These are phyloP conservation scores for Dendrolimus houi DNA, from an alignment of 2,888 invertebrate species.

Conservation along the genomic window DNA sequence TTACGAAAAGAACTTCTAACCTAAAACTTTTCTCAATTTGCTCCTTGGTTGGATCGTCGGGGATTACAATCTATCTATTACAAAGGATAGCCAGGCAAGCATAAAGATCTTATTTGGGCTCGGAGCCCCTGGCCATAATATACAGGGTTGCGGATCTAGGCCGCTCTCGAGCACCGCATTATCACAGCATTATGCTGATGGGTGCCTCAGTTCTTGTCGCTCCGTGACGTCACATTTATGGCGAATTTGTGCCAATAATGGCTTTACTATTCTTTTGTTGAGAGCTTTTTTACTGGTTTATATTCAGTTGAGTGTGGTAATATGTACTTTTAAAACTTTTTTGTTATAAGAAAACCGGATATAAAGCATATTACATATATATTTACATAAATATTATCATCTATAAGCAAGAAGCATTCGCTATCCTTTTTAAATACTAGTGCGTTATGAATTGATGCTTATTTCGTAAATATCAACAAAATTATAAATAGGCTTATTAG, in stretches of 20 bases:
- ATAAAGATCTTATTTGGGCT: slow-evolving; percentile 56
- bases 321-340: neutral
- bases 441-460: too few relatives aligned
- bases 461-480: too few relatives aligned
- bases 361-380: too few relatives aligned
- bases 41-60: slow-evolving; percentile 9
- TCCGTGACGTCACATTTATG: slow-evolving; percentile 41
- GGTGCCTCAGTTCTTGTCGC: slow-evolving; percentile 37
- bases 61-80: slow-evolving; percentile 33
- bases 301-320: neutral
- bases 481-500: too few relatives aligned
- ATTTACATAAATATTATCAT: too few relatives aligned
- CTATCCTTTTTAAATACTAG: too few relatives aligned
- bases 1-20: too few relatives aligned
- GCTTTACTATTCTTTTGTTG: slow-evolving; percentile 4
- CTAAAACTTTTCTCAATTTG: neutral
- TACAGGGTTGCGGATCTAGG: slow-evolving; percentile 54
- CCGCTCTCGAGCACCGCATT: slow-evolving; percentile 62
- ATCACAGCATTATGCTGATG: slow-evolving; percentile 70
- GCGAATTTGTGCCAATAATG: slow-evolving; percentile 16
- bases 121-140: slow-evolving; percentile 53
- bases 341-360: too few relatives aligned
- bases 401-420: too few relatives aligned
- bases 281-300: slow-evolving; percentile 9
- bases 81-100: slow-evolving; percentile 37